Evolutionary conservation across 2,797 vertebrate species (phyloP).

Genomic region (Pampus argenteus): DNA sequence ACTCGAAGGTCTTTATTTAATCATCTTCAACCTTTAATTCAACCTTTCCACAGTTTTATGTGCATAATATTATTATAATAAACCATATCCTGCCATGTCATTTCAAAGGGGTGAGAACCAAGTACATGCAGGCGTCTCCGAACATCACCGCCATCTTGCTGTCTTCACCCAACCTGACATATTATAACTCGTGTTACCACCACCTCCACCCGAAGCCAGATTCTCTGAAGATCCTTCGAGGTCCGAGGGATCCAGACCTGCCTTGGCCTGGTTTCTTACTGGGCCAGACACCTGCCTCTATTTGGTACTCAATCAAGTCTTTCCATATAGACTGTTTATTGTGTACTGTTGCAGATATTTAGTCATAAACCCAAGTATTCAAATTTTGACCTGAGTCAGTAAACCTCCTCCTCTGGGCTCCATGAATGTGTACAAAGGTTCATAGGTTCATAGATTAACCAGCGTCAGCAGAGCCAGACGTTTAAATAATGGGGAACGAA

Average conservation of each 20-base stretch:
- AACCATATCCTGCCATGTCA: slow-evolving; percentile 4
- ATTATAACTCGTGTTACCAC: slow-evolving; percentile 87
- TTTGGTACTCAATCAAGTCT: slow-evolving; percentile 86
- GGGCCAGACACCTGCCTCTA: slow-evolving; percentile 94
- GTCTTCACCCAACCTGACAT: slow-evolving; percentile 67
- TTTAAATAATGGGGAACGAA: background rate
- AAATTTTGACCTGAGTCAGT: no score
- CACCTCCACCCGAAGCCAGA: slow-evolving; percentile 89
- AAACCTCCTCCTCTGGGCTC: no score
- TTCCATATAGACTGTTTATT: background rate
- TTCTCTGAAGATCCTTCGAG: slow-evolving; percentile 90
- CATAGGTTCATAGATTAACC: background rate
- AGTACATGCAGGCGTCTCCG: slow-evolving; percentile 92
- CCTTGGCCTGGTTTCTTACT: slow-evolving; percentile 96
- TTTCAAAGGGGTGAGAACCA: slow-evolving; percentile 81
- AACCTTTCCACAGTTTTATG: background rate
- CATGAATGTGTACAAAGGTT: background rate
- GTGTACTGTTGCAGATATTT: no score
- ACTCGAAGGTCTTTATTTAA: slow-evolving; percentile 83
- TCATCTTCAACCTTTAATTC: background rate
- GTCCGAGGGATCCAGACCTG: slow-evolving; percentile 90
- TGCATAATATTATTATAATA: background rate
- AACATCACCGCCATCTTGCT: slow-evolving; percentile 62
- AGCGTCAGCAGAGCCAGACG: background rate
- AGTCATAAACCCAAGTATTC: no score